Evolutionary conservation across 2,888 invertebrate genomes (phyloP).

Genomic region (Fragum whitleyi): DNA sequence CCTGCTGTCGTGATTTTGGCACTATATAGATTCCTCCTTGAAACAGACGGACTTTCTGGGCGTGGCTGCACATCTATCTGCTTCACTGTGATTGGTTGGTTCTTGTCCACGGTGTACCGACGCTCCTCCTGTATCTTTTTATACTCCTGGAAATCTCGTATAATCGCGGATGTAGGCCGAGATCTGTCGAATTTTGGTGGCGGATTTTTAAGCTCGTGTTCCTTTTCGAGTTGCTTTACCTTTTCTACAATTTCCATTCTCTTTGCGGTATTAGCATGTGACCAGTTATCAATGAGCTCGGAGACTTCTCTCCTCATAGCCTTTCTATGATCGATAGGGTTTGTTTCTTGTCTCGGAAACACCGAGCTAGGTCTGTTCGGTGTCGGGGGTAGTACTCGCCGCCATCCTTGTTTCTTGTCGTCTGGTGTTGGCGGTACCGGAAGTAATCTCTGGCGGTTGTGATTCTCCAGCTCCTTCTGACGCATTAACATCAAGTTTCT

Average conservation of each 20-base stretch:
- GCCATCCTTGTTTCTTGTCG: conserved; percentile 39
- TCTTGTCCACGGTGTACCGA: conserved; percentile 24
- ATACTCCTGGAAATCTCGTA: conserved; percentile 51
- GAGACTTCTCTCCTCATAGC: conserved; percentile 47
- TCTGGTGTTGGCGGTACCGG: conserved; percentile 41
- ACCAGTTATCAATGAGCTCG: conserved; percentile 47
- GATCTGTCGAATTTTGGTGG: conserved; percentile 39
- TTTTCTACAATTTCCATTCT: conserved; percentile 41
- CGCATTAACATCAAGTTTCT: conserved; percentile 52
- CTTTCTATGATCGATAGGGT: conserved; percentile 31
- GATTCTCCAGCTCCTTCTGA: conserved; percentile 40
- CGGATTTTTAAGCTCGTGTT: conserved; percentile 28
- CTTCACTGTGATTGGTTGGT: conserved; percentile 46
- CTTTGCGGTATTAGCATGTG: conserved; percentile 17
- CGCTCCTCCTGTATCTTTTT: conserved; percentile 36
- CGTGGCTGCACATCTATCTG: conserved; percentile 55
- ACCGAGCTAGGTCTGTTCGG: conserved; percentile 43
- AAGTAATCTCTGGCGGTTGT: conserved; percentile 39
- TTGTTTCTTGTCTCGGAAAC: conserved; percentile 30
- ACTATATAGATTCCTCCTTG: conserved; percentile 44
- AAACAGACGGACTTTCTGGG: conserved; percentile 42
- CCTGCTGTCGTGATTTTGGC: not conserved
- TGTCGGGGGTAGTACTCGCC: conserved; percentile 46
- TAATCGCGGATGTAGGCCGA: conserved; percentile 57
- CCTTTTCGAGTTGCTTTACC: conserved; percentile 44